These are phyloP conservation scores for Potamarius usumacintae DNA, from an alignment of 2,113 vertebrate species.

Conservation along the genomic window DNA sequence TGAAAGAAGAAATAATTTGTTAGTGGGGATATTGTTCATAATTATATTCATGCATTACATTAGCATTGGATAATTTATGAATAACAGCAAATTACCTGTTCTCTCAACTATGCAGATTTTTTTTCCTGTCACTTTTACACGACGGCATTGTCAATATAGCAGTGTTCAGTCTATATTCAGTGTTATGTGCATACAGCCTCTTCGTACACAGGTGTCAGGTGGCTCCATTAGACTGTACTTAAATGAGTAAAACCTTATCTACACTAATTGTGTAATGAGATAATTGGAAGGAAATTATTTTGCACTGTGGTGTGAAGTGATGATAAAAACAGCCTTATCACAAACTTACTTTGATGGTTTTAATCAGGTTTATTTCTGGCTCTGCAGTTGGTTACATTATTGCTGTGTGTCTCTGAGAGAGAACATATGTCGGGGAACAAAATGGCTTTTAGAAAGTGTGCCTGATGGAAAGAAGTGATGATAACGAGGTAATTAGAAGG, in stretches of 20 bases:
- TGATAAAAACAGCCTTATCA: constrained; percentile 6
- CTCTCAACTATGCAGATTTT: no score
- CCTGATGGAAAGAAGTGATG: background rate
- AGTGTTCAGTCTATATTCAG: no score
- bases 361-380: constrained; percentile 16
- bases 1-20: no score
- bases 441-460: background rate
- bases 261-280: constrained; percentile 4
- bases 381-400: background rate
- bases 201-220: background rate
- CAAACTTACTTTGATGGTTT: constrained; percentile 23
- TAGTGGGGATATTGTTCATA: no score
- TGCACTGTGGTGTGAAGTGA: constrained; percentile 7
- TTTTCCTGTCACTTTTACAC: no score
- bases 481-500: constrained; percentile 26
- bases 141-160: no score
- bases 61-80: no score
- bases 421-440: constrained; percentile 4
- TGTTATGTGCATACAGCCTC: background rate
- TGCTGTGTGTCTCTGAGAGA: constrained; percentile 1
- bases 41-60: no score
- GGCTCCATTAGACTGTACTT: constrained; percentile 5
- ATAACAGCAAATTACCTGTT: no score
- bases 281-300: constrained; percentile 7
- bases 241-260: background rate